Percentiles rank a stretch among this genome's conserved stretches.
These are phyloP conservation scores for Agrotis segetum DNA, from an alignment of 2,888 invertebrate genomes.

Conservation along the genomic window DNA sequence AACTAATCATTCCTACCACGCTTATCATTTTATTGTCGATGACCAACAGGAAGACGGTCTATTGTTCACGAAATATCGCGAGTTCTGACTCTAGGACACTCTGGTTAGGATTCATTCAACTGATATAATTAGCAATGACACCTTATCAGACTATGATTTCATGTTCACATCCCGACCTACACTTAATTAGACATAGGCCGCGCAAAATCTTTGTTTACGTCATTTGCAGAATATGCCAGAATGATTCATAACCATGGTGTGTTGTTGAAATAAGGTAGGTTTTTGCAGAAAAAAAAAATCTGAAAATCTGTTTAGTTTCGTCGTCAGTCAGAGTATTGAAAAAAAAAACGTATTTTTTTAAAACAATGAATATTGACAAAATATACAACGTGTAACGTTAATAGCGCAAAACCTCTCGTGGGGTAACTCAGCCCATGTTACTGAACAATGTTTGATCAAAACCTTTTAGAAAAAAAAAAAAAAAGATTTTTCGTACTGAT, in stretches of 20 bases:
- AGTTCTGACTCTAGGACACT: constrained; percentile 1
- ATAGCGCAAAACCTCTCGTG: too few relatives aligned
- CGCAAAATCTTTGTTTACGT: constrained; percentile 51
- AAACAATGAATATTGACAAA: too few relatives aligned
- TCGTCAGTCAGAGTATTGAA: too few relatives aligned
- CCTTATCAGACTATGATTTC: constrained; percentile 54
- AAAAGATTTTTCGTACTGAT: too few relatives aligned
- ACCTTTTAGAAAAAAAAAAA: too few relatives aligned
- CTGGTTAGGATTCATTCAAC: constrained; percentile 34
- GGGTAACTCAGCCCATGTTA: too few relatives aligned
- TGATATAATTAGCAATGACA: constrained; percentile 49
- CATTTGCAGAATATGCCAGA: constrained; percentile 45
- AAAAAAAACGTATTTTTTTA: too few relatives aligned
- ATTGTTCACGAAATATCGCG: constrained; percentile 14
- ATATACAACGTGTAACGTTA: too few relatives aligned
- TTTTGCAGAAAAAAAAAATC: too few relatives aligned
- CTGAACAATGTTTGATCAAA: too few relatives aligned
- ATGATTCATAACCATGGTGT: constrained; percentile 51
- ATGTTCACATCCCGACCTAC: constrained; percentile 42
- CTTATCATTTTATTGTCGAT: background rate
- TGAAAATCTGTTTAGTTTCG: too few relatives aligned
- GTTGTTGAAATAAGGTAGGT: background rate
- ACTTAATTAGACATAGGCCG: constrained; percentile 48
- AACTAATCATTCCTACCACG: background rate
- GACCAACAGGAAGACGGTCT: constrained; percentile 29